Percentiles rank a stretch among this genome's conserved stretches.
Conservation (phyloP, 92 coral and sea anemone genomes). For the Zoanthus sociatus region DNA sequence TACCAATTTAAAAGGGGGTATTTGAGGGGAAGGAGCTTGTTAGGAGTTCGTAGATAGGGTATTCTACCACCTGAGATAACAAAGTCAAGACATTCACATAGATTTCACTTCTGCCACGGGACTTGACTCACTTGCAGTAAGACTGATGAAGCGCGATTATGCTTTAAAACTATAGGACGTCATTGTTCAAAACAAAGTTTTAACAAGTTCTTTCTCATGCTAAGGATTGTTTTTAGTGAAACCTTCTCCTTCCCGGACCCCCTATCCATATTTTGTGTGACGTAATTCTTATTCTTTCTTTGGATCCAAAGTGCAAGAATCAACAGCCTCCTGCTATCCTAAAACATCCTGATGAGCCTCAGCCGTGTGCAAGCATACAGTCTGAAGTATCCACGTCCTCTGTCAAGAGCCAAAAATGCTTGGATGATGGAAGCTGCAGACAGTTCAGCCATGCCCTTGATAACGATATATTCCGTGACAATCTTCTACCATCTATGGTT, state of each 20-base stretch:
- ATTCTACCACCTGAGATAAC: too few relatives aligned
- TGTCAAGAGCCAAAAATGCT: constrained; percentile 23
- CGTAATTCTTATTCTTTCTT: not conserved
- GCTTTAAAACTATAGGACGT: too few relatives aligned
- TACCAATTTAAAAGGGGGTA: too few relatives aligned
- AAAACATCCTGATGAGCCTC: not conserved
- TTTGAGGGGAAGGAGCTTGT: too few relatives aligned
- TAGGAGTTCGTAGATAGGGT: too few relatives aligned
- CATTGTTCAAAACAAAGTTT: too few relatives aligned
- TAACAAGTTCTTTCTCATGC: too few relatives aligned
- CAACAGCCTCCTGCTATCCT: constrained; percentile 39
- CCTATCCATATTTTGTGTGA: not conserved
- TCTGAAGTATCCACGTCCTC: constrained; percentile 33
- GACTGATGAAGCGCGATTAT: too few relatives aligned
- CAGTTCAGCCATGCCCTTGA: constrained; percentile 19
- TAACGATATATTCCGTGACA: not conserved
- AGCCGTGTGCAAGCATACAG: constrained; percentile 46
- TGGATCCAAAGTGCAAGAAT: constrained; percentile 27
- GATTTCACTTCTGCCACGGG: too few relatives aligned
- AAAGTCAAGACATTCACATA: too few relatives aligned
- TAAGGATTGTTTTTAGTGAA: not conserved
- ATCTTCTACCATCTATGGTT: constrained; percentile 17
- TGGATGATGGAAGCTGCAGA: constrained; percentile 35
- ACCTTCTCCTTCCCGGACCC: not conserved
- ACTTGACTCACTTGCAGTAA: too few relatives aligned